These are phyloP conservation scores for Austrolebias charrua DNA, from an alignment of 2,797 vertebrate species.

Conservation along the genomic window DNA sequence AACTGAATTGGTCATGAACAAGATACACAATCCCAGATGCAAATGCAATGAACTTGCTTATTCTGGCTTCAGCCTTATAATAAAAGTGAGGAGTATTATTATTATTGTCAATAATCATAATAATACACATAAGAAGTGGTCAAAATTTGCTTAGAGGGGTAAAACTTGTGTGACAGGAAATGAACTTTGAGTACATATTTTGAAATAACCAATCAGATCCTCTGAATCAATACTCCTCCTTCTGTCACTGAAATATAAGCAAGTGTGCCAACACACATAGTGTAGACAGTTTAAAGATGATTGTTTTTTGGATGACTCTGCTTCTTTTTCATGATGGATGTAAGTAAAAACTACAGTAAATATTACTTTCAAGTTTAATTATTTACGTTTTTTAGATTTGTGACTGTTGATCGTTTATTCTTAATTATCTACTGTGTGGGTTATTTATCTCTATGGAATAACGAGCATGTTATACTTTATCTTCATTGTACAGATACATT, in stretches of 20 bases:
- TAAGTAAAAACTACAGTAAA: not conserved
- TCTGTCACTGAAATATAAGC: not conserved
- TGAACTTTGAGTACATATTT: not conserved
- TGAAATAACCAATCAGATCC: not conserved
- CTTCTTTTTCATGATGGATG: conserved; percentile 1
- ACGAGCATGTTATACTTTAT: no score
- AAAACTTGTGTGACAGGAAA: not conserved
- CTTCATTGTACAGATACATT: not conserved
- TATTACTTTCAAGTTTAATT: not conserved
- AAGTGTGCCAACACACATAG: not conserved
- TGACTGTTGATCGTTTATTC: not conserved
- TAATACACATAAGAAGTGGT: no score
- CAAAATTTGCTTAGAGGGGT: no score
- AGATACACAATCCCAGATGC: no score
- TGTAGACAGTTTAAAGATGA: not conserved
- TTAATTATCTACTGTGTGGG: not conserved
- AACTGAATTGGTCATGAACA: no score
- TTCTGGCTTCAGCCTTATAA: no score
- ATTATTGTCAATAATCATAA: no score
- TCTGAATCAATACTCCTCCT: not conserved
- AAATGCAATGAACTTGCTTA: no score
- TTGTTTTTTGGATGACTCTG: not conserved
- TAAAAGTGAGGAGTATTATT: no score
- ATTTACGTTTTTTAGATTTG: not conserved
- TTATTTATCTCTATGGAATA: not conserved